Evolutionary conservation across 2,888 invertebrate species (phyloP), one percentile per base, ranked within the genome.

Genomic region (Caenorhabditis auriculariae): DNA sequence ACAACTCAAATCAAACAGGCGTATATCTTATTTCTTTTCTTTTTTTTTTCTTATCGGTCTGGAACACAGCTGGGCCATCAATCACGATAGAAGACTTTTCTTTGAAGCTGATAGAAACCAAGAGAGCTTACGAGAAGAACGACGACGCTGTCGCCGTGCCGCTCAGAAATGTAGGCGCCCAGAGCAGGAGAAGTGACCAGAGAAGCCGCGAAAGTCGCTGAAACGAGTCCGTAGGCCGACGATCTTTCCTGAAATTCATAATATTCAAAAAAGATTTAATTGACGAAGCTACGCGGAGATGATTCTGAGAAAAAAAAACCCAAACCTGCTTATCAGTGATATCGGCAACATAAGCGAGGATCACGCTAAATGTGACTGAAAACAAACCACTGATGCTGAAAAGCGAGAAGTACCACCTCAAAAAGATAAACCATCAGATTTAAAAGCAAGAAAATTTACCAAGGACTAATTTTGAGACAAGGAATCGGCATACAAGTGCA

Each of bases 401-500:
- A 90, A 96, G 91, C 59, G 95, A 93, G 85, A 98, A 98, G 85
- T 96, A 98, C 93, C 93, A 95, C 87, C 87, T 87, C 78, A 28
- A 72, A 72, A 27, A 47, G 27, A 32, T 43, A 41, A 52, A 17
- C 44, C 27, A 45, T 17, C 9, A 37, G 26, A 4, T 6, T 19
- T 29, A 12, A n/a, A 32, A 12, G 35, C n/a, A n/a, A n/a, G 43
- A 52, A 27, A 42, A 56, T 84, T 82, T 76, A 87, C 92, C 92
- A 96, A 46, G 96, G 93, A 86, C 95, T 96, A 82, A 98, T 90
- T 81, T 91, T 92, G 92, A 99, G 95, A 62, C 98, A 87, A 52
- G 98, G 98, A 83, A 98, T 96, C 50, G 98, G 98, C 75, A 91
- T 90, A 85, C 98, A 98, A 37, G 98, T 98, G 85, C 95, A 95